Conservation (phyloP, 2,797 vertebrate genomes). For the Apogon talboti region DNA sequence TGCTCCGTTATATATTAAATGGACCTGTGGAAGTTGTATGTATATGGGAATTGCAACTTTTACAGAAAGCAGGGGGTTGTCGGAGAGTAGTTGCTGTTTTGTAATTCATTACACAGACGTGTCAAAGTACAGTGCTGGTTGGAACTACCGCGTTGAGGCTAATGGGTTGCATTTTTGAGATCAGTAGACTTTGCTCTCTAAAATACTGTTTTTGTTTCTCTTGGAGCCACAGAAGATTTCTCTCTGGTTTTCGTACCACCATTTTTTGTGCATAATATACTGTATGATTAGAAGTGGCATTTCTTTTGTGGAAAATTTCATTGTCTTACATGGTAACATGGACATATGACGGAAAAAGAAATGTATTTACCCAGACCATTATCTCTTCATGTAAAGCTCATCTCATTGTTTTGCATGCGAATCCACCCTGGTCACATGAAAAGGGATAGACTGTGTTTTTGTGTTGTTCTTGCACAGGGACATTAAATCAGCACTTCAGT, state of each 20-base stretch:
- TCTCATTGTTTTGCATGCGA: slow-evolving; percentile 82
- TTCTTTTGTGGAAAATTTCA: slow-evolving; percentile 68
- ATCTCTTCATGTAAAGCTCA: slow-evolving; percentile 74
- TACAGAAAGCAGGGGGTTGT: slow-evolving; percentile 47
- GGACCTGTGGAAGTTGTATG: slow-evolving; percentile 58
- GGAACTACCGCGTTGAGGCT: slow-evolving; percentile 57
- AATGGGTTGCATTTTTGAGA: slow-evolving; percentile 70
- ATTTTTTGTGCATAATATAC: slow-evolving; percentile 81
- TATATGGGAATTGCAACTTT: slow-evolving; percentile 58
- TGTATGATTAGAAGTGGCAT: slow-evolving; percentile 78
- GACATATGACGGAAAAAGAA: slow-evolving; percentile 72
- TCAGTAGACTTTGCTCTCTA: slow-evolving; percentile 70
- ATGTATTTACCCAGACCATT: slow-evolving; percentile 75
- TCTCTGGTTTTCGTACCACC: slow-evolving; percentile 70
- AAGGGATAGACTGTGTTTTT: slow-evolving; percentile 74
- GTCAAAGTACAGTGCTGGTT: slow-evolving; percentile 61
- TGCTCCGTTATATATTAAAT: slow-evolving; percentile 59
- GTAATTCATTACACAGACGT: slow-evolving; percentile 70
- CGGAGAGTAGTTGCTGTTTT: slow-evolving; percentile 67
- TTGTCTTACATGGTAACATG: slow-evolving; percentile 69
- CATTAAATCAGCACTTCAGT: slow-evolving; percentile 75
- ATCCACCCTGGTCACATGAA: slow-evolving; percentile 74
- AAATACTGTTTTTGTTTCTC: slow-evolving; percentile 60
- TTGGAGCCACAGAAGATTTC: slow-evolving; percentile 67
- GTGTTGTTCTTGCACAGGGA: slow-evolving; percentile 75